Base-by-base conservation (phyloP, 1,140 invertebrate species). In the Coptotermes formosanus region DNA sequence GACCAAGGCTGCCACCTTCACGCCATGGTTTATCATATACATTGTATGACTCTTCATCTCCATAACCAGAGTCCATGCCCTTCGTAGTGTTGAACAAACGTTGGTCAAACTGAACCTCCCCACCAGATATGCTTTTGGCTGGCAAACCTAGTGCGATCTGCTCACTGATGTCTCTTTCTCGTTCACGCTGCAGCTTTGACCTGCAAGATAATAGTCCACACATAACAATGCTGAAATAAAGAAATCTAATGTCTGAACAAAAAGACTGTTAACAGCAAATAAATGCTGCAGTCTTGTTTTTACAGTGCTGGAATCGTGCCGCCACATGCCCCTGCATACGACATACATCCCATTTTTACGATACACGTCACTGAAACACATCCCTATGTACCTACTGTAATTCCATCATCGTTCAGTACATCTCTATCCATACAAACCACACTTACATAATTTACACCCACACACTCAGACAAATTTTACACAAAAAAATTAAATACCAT, bases 21-120 rank as follows among this genome's bases (percentile, higher is more conserved):
- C 96, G 94, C 97, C 97, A 98, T 1, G 97, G 96, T 91, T 98
- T 98, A 90, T 99, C 98, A 90, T 99, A 99, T 0, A 99, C 98
- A 91, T 97, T 98, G 91, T 99, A 99, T 0, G 96, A 96, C 89
- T 99, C 99, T 89, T 99, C 99, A 89, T 99, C 98, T 9, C 95
- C 98, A 92, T 98, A 99, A 14, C 99, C 99, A 89, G 95, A 96
- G 89, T 98, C 98, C 94, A 99, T 96, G 84, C 99, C 99, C 90
- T 98, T 97, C 64, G 93, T 95, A 88, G 98, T 97, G 89, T 99
- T 99, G 90, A 99, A 99, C 7, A 99, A 92, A 83, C 99, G 92
- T 89, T 98, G 97, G 92, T 99, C 99, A 91, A 99, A 99, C 90
- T 98, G 95, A 0, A 95, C 94, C 90, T 99, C 98, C 0, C 95